These are phyloP conservation scores for Acanthopleura granulata DNA, from an alignment of 2,888 invertebrate genomes.

Conservation along the genomic window DNA sequence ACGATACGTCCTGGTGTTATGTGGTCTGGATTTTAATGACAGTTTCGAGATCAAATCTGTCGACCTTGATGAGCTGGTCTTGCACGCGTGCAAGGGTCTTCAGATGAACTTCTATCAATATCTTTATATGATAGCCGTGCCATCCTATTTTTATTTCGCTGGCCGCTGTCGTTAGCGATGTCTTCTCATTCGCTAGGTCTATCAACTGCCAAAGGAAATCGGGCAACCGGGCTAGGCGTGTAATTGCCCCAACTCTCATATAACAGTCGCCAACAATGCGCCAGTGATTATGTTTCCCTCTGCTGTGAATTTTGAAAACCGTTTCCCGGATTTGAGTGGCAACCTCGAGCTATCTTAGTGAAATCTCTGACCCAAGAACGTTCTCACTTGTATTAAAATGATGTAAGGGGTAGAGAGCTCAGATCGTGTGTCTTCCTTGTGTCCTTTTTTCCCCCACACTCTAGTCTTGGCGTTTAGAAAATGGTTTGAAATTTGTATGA, in stretches of 20 bases:
- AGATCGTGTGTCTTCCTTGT: not conserved
- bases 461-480: not conserved
- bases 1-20: not conserved
- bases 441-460: not conserved
- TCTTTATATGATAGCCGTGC: conserved; percentile 1
- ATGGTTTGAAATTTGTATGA: conserved; percentile 14
- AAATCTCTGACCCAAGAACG: not conserved
- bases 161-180: not conserved
- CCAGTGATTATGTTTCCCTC: conserved; percentile 15
- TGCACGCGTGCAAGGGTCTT: not conserved
- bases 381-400: conserved; percentile 6
- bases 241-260: conserved; percentile 13
- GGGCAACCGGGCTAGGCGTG: not conserved
- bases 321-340: conserved; percentile 10
- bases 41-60: not conserved
- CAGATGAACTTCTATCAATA: conserved; percentile 6
- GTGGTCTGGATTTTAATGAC: conserved; percentile 5
- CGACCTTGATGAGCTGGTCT: not conserved
- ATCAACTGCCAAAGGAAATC: conserved; percentile 15
- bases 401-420: not conserved
- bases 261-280: conserved; percentile 10
- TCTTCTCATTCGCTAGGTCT: not conserved
- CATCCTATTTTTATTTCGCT: not conserved
- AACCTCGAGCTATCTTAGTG: not conserved
- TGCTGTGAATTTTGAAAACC: conserved; percentile 20